Conservation (phyloP, 2,797 vertebrate species). For the Leptatherina wallacei region DNA sequence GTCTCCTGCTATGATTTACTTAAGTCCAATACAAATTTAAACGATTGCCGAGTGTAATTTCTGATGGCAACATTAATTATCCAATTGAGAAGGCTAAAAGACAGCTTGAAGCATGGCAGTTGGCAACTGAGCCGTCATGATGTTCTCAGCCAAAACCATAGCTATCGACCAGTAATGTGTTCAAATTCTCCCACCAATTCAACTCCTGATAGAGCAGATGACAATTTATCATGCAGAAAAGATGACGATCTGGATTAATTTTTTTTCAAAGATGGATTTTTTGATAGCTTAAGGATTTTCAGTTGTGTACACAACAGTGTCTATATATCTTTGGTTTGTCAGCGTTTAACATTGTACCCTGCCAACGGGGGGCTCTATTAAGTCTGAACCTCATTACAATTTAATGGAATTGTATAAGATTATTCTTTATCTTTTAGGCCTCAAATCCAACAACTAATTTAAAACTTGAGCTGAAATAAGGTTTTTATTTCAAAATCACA, state of each 20-base stretch:
- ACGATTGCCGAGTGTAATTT: conserved; percentile 37
- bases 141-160: conserved; percentile 25
- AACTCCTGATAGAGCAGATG: conserved; percentile 23
- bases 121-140: conserved; percentile 41
- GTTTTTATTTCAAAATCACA: not conserved
- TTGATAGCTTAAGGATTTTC: not conserved
- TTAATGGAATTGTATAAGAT: not conserved
- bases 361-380: not conserved
- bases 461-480: not conserved
- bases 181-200: not conserved
- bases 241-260: not conserved
- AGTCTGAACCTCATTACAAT: not conserved
- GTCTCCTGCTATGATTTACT: conserved; percentile 52
- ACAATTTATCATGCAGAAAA: not conserved
- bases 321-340: not conserved
- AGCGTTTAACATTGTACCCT: not conserved
- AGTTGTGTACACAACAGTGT: too few species aligned
- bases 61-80: conserved; percentile 40
- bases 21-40: conserved; percentile 38
- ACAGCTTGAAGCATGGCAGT: conserved; percentile 33
- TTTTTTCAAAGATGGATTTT: not conserved
- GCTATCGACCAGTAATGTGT: conserved; percentile 24
- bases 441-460: not conserved
- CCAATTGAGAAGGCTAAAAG: conserved; percentile 40
- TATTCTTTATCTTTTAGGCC: not conserved